Evolutionary conservation across 2,797 vertebrate genomes (phyloP).

Genomic region (Valencia hispanica): DNA sequence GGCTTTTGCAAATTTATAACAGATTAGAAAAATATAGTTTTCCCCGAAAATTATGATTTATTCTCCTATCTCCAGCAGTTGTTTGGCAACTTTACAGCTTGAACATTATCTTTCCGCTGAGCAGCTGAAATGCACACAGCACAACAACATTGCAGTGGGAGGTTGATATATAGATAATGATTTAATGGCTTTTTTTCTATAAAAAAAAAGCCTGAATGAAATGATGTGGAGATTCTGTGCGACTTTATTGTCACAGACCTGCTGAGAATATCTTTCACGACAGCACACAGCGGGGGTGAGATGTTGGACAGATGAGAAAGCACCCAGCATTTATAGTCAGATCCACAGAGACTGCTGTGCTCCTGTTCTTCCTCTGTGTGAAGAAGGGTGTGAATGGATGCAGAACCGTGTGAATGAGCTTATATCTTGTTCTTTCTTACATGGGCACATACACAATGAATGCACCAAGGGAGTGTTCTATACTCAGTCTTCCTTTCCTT

Average conservation of each 20-base stretch:
- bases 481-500: constrained; percentile 5
- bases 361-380: constrained; percentile 25
- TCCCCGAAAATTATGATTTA: neutral
- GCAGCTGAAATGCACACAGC: neutral
- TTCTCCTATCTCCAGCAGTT: neutral
- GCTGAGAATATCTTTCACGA: constrained; percentile 9
- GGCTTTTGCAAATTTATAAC: neutral
- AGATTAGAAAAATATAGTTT: neutral
- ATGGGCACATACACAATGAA: constrained; percentile 1
- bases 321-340: constrained; percentile 36
- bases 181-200: neutral
- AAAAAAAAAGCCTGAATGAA: constrained; percentile 20
- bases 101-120: neutral
- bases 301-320: constrained; percentile 47
- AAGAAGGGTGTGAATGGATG: constrained; percentile 45
- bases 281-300: constrained; percentile 2
- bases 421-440: constrained; percentile 24
- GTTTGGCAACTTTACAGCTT: neutral
- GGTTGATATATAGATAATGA: neutral
- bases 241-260: constrained; percentile 14
- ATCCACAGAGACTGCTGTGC: constrained; percentile 46
- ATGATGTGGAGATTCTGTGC: neutral
- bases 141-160: neutral
- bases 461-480: neutral
- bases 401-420: constrained; percentile 49